Evolutionary conservation across 2,888 invertebrate species (phyloP).

Genomic region (Cyclophora punctaria): DNA sequence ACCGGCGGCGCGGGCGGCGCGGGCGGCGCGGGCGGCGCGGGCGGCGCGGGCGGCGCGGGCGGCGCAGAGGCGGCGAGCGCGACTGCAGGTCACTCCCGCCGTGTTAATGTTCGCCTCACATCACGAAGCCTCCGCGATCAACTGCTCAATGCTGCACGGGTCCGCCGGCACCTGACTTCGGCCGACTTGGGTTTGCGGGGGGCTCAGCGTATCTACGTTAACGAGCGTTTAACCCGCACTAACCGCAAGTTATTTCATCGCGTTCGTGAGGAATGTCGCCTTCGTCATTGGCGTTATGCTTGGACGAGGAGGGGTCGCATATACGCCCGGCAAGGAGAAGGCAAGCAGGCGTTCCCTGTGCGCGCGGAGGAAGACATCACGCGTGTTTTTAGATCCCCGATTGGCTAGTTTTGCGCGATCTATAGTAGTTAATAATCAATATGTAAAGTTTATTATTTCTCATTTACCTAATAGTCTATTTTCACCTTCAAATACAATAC

Average conservation of each 20-base stretch:
- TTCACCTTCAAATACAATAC: too few relatives aligned
- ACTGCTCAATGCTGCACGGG: background rate
- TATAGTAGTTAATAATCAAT: too few relatives aligned
- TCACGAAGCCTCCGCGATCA: background rate
- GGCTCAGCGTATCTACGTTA: background rate
- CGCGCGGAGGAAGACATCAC: background rate
- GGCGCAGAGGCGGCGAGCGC: background rate
- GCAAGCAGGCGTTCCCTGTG: background rate
- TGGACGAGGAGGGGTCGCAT: slow-evolving; percentile 4
- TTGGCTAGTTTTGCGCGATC: too few relatives aligned
- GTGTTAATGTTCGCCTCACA: too few relatives aligned
- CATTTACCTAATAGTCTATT: too few relatives aligned
- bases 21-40: background rate
- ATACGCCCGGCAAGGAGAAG: slow-evolving; percentile 1
- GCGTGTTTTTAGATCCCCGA: background rate
- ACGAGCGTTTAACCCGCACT: background rate
- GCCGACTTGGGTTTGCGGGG: slow-evolving; percentile 2
- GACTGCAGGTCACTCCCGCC: background rate
- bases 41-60: background rate
- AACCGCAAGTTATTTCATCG: slow-evolving; percentile 1
- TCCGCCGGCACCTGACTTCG: slow-evolving; percentile 9
- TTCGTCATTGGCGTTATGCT: background rate
- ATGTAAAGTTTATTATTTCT: too few relatives aligned
- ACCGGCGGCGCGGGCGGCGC: background rate
- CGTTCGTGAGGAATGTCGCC: slow-evolving; percentile 1